Evolutionary conservation across 1,140 invertebrate genomes (phyloP).

Genomic region (Portunus trituberculatus): DNA sequence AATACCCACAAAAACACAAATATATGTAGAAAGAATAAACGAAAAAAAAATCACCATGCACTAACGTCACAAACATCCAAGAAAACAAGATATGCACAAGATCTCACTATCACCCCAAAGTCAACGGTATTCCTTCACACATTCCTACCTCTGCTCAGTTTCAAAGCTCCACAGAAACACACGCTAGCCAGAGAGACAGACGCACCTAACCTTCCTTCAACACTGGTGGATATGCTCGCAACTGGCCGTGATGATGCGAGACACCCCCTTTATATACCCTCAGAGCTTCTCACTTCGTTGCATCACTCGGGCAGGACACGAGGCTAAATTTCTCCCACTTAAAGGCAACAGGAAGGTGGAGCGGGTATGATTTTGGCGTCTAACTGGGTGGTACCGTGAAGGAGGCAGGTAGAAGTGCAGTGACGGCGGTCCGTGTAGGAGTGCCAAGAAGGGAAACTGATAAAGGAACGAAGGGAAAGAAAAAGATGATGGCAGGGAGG

Average conservation of each 20-base stretch:
- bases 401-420: not conserved
- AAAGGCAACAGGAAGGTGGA: not conserved
- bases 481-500: not conserved
- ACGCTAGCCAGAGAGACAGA: not conserved
- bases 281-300: not conserved
- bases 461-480: not conserved
- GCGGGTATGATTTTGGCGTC: too few relatives aligned
- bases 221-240: slow-evolving; percentile 1
- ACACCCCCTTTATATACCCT: not conserved
- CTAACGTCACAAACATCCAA: too few relatives aligned
- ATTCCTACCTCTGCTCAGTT: not conserved
- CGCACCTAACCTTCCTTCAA: not conserved
- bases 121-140: too few relatives aligned
- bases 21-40: too few relatives aligned
- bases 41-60: too few relatives aligned
- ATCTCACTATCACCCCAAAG: too few relatives aligned
- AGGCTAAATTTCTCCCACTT: not conserved
- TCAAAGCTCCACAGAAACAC: not conserved
- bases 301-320: slow-evolving; percentile 8
- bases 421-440: not conserved
- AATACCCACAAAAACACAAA: too few relatives aligned
- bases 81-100: too few relatives aligned
- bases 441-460: not conserved
- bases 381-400: too few relatives aligned
- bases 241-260: not conserved